Evolutionary conservation across 2,113 vertebrate genomes (phyloP), one percentile per base, ranked within the genome.

Genomic region (Gadus chalcogrammus): DNA sequence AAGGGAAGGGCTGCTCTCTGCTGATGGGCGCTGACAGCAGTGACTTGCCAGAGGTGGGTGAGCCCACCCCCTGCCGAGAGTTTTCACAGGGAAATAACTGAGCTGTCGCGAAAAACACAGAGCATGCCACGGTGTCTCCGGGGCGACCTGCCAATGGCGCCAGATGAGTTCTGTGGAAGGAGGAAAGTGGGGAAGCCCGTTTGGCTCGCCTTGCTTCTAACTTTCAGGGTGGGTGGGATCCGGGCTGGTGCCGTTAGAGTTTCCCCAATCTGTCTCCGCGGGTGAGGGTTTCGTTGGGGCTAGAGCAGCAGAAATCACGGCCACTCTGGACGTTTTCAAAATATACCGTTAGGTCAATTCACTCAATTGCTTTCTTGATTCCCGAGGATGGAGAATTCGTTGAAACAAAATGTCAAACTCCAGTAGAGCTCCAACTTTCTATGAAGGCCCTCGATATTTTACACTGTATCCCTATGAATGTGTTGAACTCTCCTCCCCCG

Each of bases 21-120:
- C 84, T 91, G 89, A 91, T 92, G 82, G 66, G 82, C 84, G 87
- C 79, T 86, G 89, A 90, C 88, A 91, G 87, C 84, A 82, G 79
- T 84, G 80, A 81, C 85, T 89, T 85, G 87, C 90, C 87, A 89
- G 90, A 87, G 88, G 89, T 89, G 86, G 88, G 82, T 86, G 87
- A 84, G 83, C 83, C 42, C 82, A 79, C 82, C 88, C 87, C 86
- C 83, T 80, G 87, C 89, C 82, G 88, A 74, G 87, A 91, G 83
- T 89, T 90, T 90, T 89, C 85, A 84, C 82, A 81, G 86, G 61
- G 75, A 84, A 88, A 88, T 82, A 82, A 85, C 79, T 83, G 82
- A 60, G 75, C 78, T 80, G 79, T 82, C 65, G 76, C 75, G 80
- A 85, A 91, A 84, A 87, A 89, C 79, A 74, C 76, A 84, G 74